A percentile compares a stretch with the other conserved stretches of the same genome.
Conservation (phyloP, 2,888 invertebrate species). For the Galeopsomyia nigrocyanea region DNA sequence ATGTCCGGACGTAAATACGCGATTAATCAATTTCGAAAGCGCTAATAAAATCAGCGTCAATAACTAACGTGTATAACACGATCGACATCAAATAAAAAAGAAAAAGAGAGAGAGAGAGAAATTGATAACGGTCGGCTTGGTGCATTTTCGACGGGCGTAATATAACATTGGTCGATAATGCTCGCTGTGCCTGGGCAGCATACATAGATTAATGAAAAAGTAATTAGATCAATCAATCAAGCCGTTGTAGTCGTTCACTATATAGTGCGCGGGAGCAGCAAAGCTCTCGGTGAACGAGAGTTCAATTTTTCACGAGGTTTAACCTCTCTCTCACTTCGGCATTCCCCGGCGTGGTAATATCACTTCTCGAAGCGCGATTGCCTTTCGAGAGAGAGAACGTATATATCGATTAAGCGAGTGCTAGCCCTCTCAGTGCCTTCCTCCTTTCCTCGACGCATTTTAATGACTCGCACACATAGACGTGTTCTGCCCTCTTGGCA, state of each 20-base stretch:
- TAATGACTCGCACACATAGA: neutral
- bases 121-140: too few relatives aligned
- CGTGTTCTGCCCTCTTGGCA: neutral
- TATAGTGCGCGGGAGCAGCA: neutral
- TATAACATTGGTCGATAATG: neutral
- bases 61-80: too few relatives aligned
- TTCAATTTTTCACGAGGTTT: constrained; percentile 15
- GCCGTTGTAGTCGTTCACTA: neutral
- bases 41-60: too few relatives aligned
- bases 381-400: neutral
- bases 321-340: neutral
- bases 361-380: neutral
- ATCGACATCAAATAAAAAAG: too few relatives aligned
- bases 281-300: neutral
- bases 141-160: too few relatives aligned
- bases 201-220: neutral
- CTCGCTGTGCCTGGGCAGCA: neutral
- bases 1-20: too few relatives aligned
- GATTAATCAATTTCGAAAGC: too few relatives aligned
- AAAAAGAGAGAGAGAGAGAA: too few relatives aligned
- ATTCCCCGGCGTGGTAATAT: neutral
- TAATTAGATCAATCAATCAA: constrained; percentile 29
- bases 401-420: constrained; percentile 19
- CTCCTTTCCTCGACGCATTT: neutral
- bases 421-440: neutral